These are phyloP conservation scores for Neelides folsomi DNA, from an alignment of 2,888 invertebrate genomes.

Conservation along the genomic window DNA sequence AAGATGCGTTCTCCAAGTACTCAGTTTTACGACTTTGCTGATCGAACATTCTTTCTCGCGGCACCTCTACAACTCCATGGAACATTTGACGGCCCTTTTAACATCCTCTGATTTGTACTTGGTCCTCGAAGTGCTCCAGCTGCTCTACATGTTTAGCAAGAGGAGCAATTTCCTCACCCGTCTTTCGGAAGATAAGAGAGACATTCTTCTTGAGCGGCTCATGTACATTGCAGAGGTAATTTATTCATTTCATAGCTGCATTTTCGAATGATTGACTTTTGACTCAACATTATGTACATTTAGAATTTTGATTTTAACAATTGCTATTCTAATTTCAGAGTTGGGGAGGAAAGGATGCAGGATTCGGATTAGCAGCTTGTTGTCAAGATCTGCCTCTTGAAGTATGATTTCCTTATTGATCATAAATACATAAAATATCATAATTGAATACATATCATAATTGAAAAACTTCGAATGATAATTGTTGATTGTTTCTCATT, in stretches of 20 bases:
- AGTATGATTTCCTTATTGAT: conserved; percentile 36
- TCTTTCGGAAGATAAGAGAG: conserved; percentile 55
- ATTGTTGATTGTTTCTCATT: conserved; percentile 7
- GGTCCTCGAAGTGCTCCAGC: conserved; percentile 66
- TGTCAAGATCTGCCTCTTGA: conserved; percentile 51
- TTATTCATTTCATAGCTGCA: background rate
- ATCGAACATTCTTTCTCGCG: conserved; percentile 78
- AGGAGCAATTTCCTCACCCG: conserved; percentile 72
- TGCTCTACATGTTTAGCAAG: conserved; percentile 78
- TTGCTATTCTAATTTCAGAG: conserved; percentile 41
- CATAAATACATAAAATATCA: background rate
- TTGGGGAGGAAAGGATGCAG: conserved; percentile 78
- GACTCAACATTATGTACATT: no score
- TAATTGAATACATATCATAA: background rate
- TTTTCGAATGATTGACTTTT: no score
- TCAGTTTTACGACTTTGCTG: conserved; percentile 66
- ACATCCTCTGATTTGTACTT: conserved; percentile 69
- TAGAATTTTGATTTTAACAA: no score
- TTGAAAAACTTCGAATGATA: background rate
- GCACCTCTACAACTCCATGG: conserved; percentile 75
- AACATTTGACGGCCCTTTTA: conserved; percentile 61
- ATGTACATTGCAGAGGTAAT: conserved; percentile 64
- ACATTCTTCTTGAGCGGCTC: conserved; percentile 55
- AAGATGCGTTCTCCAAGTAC: conserved; percentile 55
- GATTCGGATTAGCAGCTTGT: conserved; percentile 69